Conservation (phyloP, 2,113 vertebrate genomes). For the Tachysurus vachellii region DNA sequence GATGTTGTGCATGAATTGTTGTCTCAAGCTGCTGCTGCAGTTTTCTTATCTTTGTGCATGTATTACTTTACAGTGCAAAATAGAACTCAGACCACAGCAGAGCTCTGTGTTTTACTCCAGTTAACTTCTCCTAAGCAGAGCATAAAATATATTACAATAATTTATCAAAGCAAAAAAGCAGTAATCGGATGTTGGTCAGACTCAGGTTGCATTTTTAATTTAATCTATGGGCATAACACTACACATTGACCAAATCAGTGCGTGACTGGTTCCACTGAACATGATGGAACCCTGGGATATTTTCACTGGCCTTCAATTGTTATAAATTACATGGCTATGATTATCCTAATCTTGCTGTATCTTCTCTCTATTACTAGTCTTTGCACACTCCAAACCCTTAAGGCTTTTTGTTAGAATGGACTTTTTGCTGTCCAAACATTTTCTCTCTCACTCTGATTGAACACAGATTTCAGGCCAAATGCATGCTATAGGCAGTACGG, state of each 20-base stretch:
- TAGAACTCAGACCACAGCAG: background rate
- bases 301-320: background rate
- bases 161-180: background rate
- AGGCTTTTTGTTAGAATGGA: background rate
- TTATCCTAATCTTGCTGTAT: conserved; percentile 20
- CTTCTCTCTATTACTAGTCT: background rate
- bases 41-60: conserved; percentile 2
- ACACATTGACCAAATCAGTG: background rate
- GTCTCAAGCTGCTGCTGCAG: background rate
- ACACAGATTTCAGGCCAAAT: conserved; percentile 25
- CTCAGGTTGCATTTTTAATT: background rate
- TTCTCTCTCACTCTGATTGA: conserved; percentile 13
- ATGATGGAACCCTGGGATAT: background rate
- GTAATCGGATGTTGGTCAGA: background rate
- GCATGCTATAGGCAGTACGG: conserved; percentile 17
- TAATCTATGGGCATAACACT: background rate
- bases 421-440: conserved; percentile 20
- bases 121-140: background rate
- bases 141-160: background rate
- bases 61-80: conserved; percentile 6
- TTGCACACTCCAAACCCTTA: background rate
- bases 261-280: background rate
- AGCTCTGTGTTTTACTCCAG: background rate
- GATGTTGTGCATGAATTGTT: background rate
- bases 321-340: background rate